phyloP scores from a whole-genome alignment of 2,797 vertebrate species.

The Astyanax mexicanus region DNA sequence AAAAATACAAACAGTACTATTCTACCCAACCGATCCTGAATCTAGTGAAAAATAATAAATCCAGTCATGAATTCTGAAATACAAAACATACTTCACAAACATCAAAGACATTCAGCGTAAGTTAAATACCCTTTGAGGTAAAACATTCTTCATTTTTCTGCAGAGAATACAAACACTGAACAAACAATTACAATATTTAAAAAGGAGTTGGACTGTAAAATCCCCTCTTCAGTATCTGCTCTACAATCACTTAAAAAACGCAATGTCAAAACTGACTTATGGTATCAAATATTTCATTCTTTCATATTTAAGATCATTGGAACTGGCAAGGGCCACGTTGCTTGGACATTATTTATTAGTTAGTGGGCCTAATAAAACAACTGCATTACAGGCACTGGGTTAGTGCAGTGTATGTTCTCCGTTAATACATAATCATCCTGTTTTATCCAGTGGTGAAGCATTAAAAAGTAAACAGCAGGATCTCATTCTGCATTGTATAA shows the following conservation, averaged over 20 bases:
- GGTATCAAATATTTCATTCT: not conserved
- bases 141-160: conserved; percentile 18
- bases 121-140: not conserved
- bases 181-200: conserved; percentile 18
- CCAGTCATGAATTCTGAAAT: conserved; percentile 1
- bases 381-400: not conserved
- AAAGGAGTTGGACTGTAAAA: conserved; percentile 8
- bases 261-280: not conserved
- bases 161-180: conserved; percentile 3
- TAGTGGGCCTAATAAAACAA: not conserved
- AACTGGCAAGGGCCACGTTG: not conserved
- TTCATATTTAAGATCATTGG: not conserved
- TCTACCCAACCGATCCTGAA: conserved; percentile 1
- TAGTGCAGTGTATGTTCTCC: conserved; percentile 7
- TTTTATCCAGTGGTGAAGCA: not conserved
- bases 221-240: not conserved
- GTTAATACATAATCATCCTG: not conserved
- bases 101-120: conserved; percentile 13
- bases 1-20: not conserved
- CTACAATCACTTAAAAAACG: not conserved
- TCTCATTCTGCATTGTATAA: not conserved
- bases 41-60: conserved; percentile 16
- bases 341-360: conserved; percentile 7
- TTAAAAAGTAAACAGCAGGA: not conserved
- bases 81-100: conserved; percentile 29